phyloP scores from a whole-genome alignment of 2,797 vertebrate species.

The Chaunax sp. region DNA sequence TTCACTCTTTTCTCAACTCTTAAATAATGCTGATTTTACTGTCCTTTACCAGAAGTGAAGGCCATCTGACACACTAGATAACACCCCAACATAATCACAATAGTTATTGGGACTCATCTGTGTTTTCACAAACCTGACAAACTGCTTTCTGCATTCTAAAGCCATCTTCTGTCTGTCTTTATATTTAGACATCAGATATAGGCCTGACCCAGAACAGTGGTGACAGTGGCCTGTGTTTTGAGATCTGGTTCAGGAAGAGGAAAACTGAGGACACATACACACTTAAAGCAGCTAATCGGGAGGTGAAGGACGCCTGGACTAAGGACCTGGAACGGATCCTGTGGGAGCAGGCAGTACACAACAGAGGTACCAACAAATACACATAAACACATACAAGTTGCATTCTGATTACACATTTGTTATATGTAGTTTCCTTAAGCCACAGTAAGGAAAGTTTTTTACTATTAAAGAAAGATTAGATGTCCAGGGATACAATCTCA shows the following conservation, averaged over 20 bases:
- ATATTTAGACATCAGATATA: slow-evolving; percentile 84
- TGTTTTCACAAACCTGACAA: background rate
- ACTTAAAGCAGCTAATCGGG: slow-evolving; percentile 78
- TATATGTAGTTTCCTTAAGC: background rate
- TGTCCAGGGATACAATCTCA: no score
- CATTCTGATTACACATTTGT: background rate
- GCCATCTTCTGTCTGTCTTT: slow-evolving; percentile 3
- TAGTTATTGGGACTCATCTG: background rate
- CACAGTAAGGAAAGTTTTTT: no score
- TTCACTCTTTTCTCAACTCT: background rate
- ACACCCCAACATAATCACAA: background rate
- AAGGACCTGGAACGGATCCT: slow-evolving; percentile 86
- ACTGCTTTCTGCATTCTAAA: background rate
- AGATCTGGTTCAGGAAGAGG: slow-evolving; percentile 89
- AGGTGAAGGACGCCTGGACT: slow-evolving; percentile 85
- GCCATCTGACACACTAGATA: background rate
- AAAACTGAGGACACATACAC: slow-evolving; percentile 87
- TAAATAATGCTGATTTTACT: background rate
- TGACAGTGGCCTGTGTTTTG: slow-evolving; percentile 86
- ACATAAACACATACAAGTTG: background rate
- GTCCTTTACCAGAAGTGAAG: background rate
- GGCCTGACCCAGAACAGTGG: slow-evolving; percentile 88
- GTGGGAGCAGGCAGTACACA: slow-evolving; percentile 88
- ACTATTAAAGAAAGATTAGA: no score
- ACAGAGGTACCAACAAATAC: slow-evolving; percentile 76